Base-by-base conservation (phyloP, 2,113 vertebrate species). In the Mystacornis crossleyi region DNA sequence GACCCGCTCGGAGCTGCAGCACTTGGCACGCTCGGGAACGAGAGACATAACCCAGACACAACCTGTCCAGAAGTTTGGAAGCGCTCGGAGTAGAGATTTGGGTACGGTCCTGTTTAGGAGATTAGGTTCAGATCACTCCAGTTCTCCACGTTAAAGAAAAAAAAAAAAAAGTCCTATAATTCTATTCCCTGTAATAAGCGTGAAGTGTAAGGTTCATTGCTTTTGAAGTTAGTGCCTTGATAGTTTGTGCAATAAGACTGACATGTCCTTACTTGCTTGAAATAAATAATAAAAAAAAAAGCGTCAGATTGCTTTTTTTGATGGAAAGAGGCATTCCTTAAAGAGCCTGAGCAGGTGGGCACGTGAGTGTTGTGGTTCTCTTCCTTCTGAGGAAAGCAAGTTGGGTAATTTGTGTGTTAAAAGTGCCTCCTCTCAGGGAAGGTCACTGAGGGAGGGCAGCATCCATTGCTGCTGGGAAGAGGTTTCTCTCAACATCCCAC, bases 191-290 rank as follows among this genome's bases (percentile, higher is more conserved):
- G 29, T 47, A 88, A 20, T n/a, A 73, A 65, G 12, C 10, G 0
- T 33, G 25, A 83, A 81, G 29, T 21, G 47, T 42, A 43, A 88
- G 81, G 34, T 73, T 97, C 82, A 58, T 31, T 90, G 64, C 70
- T 95, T 93, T 91, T 93, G 85, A 93, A 89, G 62, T 81, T 61
- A 38, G 36, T 74, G 36, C 75, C 81, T 85, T 45, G 55, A 71
- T 79, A 67, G 58, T 86, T 93, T 82, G 48, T 91, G 65, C 50
- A 70, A 6, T 47, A 34, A 78, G 54, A 83, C 21, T 67, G 74
- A 55, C 48, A 14, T 55, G 79, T 60, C 38, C 25, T 90, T 79
- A 28, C 90, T 81, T 81, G 51, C 38, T 70, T 90, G 64, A 93
- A 94, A 83, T 65, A 60, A 62, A 54, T 17, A 54, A 40, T 64